Percentiles rank a stretch among this genome's conserved stretches.
phyloP scores from a whole-genome alignment of 2,797 vertebrate species.

The Rhinichthys osculus region DNA sequence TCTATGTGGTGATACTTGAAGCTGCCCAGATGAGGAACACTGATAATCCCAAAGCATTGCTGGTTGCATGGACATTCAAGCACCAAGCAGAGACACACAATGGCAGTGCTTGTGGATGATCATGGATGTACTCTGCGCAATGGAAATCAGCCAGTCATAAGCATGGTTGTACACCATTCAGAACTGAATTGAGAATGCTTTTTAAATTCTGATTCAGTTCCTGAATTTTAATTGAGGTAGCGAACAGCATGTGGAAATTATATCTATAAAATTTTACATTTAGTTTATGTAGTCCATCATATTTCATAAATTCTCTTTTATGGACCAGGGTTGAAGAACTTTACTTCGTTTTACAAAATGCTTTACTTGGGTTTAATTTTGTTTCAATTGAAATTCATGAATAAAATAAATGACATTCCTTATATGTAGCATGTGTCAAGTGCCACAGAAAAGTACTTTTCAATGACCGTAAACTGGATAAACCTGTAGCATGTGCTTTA shows the following conservation, averaged over 20 bases:
- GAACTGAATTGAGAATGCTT: neutral
- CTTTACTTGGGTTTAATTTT: neutral
- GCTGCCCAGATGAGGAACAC: neutral
- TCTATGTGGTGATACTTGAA: constrained; percentile 7
- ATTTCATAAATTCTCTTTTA: neutral
- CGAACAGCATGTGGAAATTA: no score
- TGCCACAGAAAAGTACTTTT: neutral
- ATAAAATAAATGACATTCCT: neutral
- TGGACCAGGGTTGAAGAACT: neutral
- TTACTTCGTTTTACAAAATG: neutral
- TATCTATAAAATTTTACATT: no score
- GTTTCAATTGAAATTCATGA: neutral
- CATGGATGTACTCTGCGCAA: neutral
- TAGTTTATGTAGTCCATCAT: neutral
- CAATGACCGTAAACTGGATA: neutral
- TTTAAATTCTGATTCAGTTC: constrained; percentile 7
- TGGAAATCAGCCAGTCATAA: neutral
- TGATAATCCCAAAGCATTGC: neutral
- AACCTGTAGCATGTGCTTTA: neutral
- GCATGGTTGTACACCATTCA: neutral
- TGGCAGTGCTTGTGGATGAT: neutral
- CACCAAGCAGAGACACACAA: neutral
- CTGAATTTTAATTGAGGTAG: neutral
- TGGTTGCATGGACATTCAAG: neutral
- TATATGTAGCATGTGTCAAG: neutral